These are phyloP conservation scores for Malacosoma neustria DNA, from an alignment of 2,888 invertebrate genomes.

Conservation along the genomic window DNA sequence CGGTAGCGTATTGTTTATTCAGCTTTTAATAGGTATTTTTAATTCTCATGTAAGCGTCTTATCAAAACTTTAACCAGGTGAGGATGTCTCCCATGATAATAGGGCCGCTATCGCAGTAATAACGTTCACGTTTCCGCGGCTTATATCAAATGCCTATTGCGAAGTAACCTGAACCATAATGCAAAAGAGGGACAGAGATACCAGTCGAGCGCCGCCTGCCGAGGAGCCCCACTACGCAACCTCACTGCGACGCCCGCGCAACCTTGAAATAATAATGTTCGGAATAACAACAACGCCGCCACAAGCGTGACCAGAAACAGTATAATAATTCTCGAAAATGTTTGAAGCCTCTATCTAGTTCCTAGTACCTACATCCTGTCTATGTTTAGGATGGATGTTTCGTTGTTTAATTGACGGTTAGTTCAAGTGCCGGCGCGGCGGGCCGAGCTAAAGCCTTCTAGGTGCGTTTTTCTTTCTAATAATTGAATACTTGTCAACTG, in stretches of 20 bases:
- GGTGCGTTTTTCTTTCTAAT: too few species aligned
- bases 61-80: conserved; percentile 35
- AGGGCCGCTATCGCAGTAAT: conserved; percentile 45
- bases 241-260: conserved; percentile 71
- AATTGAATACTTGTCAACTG: background rate
- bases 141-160: conserved; percentile 65
- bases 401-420: conserved; percentile 11
- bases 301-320: conserved; percentile 72
- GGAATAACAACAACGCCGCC: conserved; percentile 73
- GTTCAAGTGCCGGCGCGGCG: background rate
- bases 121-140: conserved; percentile 45
- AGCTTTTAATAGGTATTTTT: conserved; percentile 25
- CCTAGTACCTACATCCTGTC: conserved; percentile 42
- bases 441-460: too few species aligned
- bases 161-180: conserved; percentile 57
- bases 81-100: conserved; percentile 36
- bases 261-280: conserved; percentile 76
- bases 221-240: conserved; percentile 73
- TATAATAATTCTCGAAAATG: conserved; percentile 60
- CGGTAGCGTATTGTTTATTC: conserved; percentile 25
- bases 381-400: conserved; percentile 22
- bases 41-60: conserved; percentile 17
- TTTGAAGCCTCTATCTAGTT: conserved; percentile 44
- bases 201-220: conserved; percentile 64
- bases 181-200: conserved; percentile 68